Conservation (phyloP, 2,113 vertebrate genomes). For the Lasiurus cinereus region DNA sequence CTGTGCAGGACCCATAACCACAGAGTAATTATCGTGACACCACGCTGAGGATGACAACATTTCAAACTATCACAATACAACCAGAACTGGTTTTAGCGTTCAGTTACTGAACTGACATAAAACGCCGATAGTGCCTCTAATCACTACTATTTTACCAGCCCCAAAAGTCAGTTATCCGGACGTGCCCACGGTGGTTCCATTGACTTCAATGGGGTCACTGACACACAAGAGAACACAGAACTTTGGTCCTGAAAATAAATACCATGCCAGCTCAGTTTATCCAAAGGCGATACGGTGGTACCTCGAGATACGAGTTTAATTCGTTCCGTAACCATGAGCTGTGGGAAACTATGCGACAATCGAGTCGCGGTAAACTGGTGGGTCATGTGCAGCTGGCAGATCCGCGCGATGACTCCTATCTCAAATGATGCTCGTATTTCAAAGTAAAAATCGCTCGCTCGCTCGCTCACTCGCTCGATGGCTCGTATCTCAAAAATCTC, state of each 20-base stretch:
- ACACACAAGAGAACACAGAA: slow-evolving; percentile 32
- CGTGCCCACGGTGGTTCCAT: background rate
- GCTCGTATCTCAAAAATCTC: no score
- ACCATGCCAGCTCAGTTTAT: background rate
- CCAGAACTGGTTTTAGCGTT: slow-evolving; percentile 39
- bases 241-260: slow-evolving; percentile 46
- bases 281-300: background rate
- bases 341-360: no score
- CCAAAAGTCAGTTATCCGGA: background rate
- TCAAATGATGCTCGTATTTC: no score
- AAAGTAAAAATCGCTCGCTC: no score
- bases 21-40: background rate
- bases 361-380: no score
- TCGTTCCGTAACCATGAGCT: no score
- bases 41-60: slow-evolving; percentile 10
- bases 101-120: slow-evolving; percentile 26
- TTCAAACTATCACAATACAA: slow-evolving; percentile 17
- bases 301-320: no score
- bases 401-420: no score
- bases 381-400: no score
- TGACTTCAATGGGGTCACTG: slow-evolving; percentile 8
- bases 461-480: no score
- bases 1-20: background rate
- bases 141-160: slow-evolving; percentile 6
- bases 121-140: background rate